Conservation (phyloP, 2,888 invertebrate species). For the Drosophila paramelanica region DNA sequence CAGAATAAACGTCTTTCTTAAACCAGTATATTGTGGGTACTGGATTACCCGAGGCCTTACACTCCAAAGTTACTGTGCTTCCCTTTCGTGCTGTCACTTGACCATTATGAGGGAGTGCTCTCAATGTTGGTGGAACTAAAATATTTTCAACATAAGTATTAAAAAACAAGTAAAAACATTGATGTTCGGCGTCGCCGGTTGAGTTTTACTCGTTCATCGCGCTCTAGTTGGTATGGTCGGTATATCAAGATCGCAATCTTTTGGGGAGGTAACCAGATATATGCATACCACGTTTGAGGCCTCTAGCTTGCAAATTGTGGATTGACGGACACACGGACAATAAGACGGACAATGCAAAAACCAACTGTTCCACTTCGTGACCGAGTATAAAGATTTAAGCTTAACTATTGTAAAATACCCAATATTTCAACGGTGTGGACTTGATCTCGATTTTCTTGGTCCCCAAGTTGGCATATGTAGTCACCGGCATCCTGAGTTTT, state of each 20-base stretch:
- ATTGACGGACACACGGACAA: no score
- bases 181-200: no score
- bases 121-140: conserved; percentile 88
- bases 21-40: conserved; percentile 90
- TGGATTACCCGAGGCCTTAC: conserved; percentile 90
- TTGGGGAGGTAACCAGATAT: no score
- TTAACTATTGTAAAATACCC: conserved; percentile 64
- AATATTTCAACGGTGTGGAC: conserved; percentile 91
- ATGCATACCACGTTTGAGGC: no score
- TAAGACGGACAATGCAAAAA: no score
- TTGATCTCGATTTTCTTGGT: conserved; percentile 89
- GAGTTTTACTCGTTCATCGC: no score
- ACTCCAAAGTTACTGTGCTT: conserved; percentile 89
- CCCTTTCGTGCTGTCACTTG: conserved; percentile 90
- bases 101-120: conserved; percentile 88
- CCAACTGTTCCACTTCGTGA: no score
- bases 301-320: no score
- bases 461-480: conserved; percentile 90
- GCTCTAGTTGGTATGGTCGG: no score
- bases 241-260: no score
- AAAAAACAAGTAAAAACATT: conserved; percentile 81
- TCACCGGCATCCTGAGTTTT: conserved; percentile 90
- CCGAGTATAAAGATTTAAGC: not conserved
- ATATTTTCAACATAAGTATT: not conserved
- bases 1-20: conserved; percentile 86